phyloP scores from a whole-genome alignment of 2,888 invertebrate species.

The Papilio protenor region DNA sequence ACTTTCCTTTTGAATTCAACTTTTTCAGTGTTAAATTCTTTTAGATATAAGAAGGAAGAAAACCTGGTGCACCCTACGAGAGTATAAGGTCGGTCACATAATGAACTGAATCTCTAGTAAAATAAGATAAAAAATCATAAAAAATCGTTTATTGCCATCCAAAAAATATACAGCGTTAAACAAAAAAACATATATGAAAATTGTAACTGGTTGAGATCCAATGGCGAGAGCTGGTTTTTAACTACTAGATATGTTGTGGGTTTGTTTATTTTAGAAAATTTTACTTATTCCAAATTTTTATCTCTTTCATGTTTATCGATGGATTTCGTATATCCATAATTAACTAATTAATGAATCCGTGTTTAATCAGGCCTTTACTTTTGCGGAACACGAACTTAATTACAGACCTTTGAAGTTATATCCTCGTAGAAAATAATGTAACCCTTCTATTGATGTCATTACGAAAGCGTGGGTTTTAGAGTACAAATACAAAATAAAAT shows the following conservation, averaged over 20 bases:
- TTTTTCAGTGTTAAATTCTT: not conserved
- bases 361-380: constrained; percentile 14
- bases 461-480: not conserved
- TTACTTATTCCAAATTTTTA: not conserved
- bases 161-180: too few relatives aligned
- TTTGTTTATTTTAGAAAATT: not conserved
- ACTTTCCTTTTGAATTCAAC: not conserved
- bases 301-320: not conserved
- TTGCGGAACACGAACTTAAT: constrained; percentile 18
- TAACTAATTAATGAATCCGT: not conserved
- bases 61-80: too few relatives aligned
- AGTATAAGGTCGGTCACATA: too few relatives aligned
- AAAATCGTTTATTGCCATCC: too few relatives aligned
- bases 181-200: too few relatives aligned
- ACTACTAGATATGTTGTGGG: not conserved
- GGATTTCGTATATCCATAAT: not conserved
- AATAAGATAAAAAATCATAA: too few relatives aligned
- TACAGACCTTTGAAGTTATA: constrained; percentile 15
- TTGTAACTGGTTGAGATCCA: too few relatives aligned
- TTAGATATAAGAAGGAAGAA: not conserved
- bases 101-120: too few relatives aligned
- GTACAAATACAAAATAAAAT: not conserved
- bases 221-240: too few relatives aligned
- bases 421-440: constrained; percentile 5
- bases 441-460: not conserved